Percentiles rank a stretch among this genome's conserved stretches.
Conservation (phyloP, 1,140 invertebrate species). For the Drosophila sproati region DNA sequence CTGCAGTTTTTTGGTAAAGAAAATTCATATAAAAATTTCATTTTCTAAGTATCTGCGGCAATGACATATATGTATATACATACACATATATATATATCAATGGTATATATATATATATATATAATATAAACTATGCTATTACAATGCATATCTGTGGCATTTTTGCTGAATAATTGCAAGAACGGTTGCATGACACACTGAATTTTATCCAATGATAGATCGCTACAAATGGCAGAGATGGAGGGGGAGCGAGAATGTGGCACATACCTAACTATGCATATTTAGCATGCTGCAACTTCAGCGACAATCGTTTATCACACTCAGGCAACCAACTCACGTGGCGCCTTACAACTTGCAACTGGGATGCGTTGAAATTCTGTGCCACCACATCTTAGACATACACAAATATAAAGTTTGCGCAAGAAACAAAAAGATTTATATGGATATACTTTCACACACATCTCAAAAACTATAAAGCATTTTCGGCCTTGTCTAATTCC, state of each 20-base stretch:
- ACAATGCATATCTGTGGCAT: constrained; percentile 22
- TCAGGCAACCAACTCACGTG: constrained; percentile 51
- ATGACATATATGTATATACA: no score
- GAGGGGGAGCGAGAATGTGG: no score
- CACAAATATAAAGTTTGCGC: constrained; percentile 48
- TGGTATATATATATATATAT: neutral
- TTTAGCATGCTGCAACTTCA: constrained; percentile 32
- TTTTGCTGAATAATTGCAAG: constrained; percentile 70
- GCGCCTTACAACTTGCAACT: constrained; percentile 42
- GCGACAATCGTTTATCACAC: constrained; percentile 50
- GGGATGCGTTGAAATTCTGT: no score
- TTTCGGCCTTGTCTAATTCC: no score
- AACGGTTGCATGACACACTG: constrained; percentile 42
- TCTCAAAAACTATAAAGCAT: neutral
- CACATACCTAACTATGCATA: neutral
- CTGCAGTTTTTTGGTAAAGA: constrained; percentile 63
- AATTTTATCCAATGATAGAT: constrained; percentile 65
- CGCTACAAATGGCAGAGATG: constrained; percentile 16
- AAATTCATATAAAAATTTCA: constrained; percentile 52
- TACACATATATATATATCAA: no score
- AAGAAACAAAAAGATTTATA: constrained; percentile 16
- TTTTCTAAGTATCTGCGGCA: constrained; percentile 19
- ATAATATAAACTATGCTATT: constrained; percentile 16
- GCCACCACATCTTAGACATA: neutral
- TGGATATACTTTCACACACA: neutral